These are phyloP conservation scores for Theonella swinhoei DNA, from an alignment of 37 sponge, comb jelly and placozoan genomes.

Conservation along the genomic window DNA sequence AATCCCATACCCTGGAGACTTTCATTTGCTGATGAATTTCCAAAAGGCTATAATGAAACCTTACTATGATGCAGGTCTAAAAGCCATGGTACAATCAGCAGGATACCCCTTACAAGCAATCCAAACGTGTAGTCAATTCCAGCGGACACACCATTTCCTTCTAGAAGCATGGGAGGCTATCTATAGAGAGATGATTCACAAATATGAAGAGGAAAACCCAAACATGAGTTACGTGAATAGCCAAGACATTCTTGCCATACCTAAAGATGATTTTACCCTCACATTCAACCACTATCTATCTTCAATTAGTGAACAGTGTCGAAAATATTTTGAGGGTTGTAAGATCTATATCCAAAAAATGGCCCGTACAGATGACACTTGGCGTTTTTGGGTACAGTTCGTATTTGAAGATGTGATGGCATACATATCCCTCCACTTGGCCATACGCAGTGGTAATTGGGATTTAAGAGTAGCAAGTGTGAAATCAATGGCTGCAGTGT, in stretches of 20 bases:
- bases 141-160: no score
- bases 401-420: conserved; percentile 33
- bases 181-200: conserved; percentile 7
- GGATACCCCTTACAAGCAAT: no score
- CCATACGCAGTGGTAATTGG: conserved; percentile 32
- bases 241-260: no score
- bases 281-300: no score
- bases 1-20: conserved; percentile 28
- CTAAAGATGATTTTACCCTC: no score
- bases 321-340: not conserved
- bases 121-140: no score
- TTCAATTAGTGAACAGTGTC: not conserved
- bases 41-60: conserved; percentile 17
- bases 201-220: not conserved
- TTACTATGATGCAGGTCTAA: conserved; percentile 29
- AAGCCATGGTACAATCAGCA: no score
- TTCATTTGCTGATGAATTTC: conserved; percentile 33
- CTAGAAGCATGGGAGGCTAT: conserved; percentile 40
- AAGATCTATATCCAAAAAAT: not conserved
- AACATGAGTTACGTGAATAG: no score
- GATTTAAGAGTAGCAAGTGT: no score
- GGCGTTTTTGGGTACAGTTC: conserved; percentile 28
- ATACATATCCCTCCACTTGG: conserved; percentile 12
- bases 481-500: conserved; percentile 31
- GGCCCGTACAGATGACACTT: not conserved